Base-by-base conservation (phyloP, 2,113 vertebrate genomes). In the Xerus inauris region DNA sequence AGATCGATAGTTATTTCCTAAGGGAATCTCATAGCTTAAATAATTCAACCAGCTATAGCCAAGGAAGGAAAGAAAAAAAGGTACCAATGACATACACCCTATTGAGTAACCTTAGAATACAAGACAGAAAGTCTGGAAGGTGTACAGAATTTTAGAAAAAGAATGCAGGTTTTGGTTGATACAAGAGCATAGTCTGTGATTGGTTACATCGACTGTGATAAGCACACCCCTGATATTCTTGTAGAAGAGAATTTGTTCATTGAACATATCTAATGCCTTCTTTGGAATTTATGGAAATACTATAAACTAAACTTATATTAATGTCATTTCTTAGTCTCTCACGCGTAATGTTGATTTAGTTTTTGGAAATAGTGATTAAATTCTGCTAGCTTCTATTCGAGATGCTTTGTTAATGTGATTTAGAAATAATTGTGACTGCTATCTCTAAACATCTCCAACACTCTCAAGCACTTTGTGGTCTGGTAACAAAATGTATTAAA, bases 1-100 rank as follows among this genome's bases (percentile, higher is more conserved):
- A 85, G 65, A 96, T 92, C 76, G 59, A 77, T 86, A 91, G 72
- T 92, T 96, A 67, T 96, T 96, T 96, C 94, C 64, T 54, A 76
- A 85, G 77, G 47, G 88, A 92, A 85, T 96, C 79, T 62, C 35
- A 85, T 62, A 85, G n/a, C 51, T 92, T 85, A 92, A 94, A 82
- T 94, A 95, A 88, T 62, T 72, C 80, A 96, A 92, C 51, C 45
- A 95, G 57, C 94, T 91, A 84, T 40, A 93, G 47, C n/a, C 77
- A 95, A 91, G 22, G 38, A 64, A 32, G 26, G 19, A 49, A 64
- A 89, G n/a, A 76, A 91, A 93, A 93, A 54, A 35, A 80, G 57
- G 17, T 22, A 38, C 6, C 12, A 14, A 11, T 86, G 54, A 64
- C 89, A 88, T 65, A 71, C 32, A 47, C 26, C 8, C 24, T 91